Conservation (phyloP, 2,113 vertebrate genomes). For the Tachycineta bicolor region DNA sequence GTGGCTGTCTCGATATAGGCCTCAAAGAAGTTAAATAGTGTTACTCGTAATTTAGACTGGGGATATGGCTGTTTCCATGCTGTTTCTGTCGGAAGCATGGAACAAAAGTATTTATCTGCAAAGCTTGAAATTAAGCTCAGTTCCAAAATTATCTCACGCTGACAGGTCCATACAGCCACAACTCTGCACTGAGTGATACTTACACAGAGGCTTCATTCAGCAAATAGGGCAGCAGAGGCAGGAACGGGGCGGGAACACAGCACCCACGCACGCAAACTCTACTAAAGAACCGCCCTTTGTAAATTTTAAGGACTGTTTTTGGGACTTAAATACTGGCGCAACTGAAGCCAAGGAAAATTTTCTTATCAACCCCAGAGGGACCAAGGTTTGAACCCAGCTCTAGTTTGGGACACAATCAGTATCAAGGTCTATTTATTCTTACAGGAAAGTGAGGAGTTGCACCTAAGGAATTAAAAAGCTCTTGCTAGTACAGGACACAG, state of each 20-base stretch:
- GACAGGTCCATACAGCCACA: neutral
- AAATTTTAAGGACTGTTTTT: neutral
- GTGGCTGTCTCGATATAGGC: slow-evolving; percentile 18
- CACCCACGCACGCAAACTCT: neutral
- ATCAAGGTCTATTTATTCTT: neutral
- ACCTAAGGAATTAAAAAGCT: neutral
- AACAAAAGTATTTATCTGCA: neutral
- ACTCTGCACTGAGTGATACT: neutral
- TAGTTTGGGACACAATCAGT: neutral
- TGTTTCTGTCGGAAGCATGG: neutral
- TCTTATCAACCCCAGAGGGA: neutral
- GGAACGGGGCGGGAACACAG: fast-evolving
- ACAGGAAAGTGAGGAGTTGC: neutral
- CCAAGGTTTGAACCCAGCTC: neutral
- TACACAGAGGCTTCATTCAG: neutral
- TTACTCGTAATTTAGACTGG: slow-evolving; percentile 21
- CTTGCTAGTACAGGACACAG: neutral
- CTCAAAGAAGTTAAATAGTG: slow-evolving; percentile 7
- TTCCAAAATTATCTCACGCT: neutral
- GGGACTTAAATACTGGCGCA: neutral
- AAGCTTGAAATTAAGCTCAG: neutral
- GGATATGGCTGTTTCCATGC: neutral
- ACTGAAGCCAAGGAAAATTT: neutral
- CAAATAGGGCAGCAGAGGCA: neutral
- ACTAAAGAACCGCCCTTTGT: neutral